Evolutionary conservation across 2,797 vertebrate species (phyloP).

Genomic region (Alca torda): DNA sequence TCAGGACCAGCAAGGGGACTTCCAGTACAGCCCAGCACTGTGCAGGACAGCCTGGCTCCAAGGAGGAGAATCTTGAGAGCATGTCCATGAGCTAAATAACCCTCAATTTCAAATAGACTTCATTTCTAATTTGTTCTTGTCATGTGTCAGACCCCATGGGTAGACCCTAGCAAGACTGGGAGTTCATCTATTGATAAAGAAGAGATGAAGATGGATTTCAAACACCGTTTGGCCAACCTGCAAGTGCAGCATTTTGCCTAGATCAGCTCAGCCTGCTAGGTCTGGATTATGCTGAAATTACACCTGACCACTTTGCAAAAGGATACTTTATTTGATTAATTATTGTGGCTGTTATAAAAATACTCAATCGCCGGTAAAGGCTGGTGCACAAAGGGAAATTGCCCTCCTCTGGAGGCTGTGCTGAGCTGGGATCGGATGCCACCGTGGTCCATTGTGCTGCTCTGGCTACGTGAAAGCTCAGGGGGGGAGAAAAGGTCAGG

Average conservation of each 20-base stretch:
- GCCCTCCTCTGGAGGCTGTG: background rate
- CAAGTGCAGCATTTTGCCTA: background rate
- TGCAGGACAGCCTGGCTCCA: background rate
- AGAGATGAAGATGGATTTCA: background rate
- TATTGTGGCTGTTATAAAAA: background rate
- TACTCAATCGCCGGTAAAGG: background rate
- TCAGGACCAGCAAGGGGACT: background rate
- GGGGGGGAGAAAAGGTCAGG: slow-evolving; percentile 23
- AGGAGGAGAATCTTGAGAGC: background rate
- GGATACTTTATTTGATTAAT: slow-evolving; percentile 57
- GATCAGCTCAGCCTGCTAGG: background rate
- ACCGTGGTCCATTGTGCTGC: background rate
- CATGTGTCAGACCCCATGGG: background rate
- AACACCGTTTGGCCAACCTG: background rate
- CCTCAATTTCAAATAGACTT: background rate
- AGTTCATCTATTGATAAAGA: background rate
- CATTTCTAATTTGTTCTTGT: background rate
- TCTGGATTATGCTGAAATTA: slow-evolving; percentile 50
- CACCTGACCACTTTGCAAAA: slow-evolving; percentile 29
- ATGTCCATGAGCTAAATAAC: background rate
- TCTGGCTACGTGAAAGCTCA: background rate
- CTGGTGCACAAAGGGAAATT: slow-evolving; percentile 45
- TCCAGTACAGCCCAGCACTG: background rate
- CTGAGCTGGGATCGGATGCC: slow-evolving; percentile 3
- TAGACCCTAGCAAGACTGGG: background rate